Evolutionary conservation across 1,140 invertebrate species (phyloP), one percentile per base, ranked within the genome.

Genomic region (Drosophila sproati): DNA sequence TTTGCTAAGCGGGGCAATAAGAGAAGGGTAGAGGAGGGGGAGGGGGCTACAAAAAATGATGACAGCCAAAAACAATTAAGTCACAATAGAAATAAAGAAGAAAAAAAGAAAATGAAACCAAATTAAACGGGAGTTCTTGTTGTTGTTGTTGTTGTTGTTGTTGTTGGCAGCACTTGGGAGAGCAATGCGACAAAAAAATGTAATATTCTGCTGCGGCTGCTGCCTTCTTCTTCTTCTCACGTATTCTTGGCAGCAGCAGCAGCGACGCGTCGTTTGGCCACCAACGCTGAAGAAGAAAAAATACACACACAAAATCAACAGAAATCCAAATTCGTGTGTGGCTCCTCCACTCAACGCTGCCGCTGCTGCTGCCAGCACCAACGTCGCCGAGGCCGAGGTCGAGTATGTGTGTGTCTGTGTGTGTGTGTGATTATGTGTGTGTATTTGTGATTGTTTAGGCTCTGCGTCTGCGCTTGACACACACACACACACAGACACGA

Each of bases 391-490:
- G 80, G 76, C 78, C 66, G 78, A 75, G 67, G 73, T 82, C 67
- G 77, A 57, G 32, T 66, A 28, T 54, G 45, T 45, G 50, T 48
- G 43, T 41, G 50, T 51, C 48, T 41, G 54, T 67, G 43, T 41
- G 50, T 51, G 54, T 41, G 54, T 67, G 52, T 64, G 47, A 48
- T 47, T 64, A 54, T 50, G 41, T 63, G 35, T 66, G 77, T 73
- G 72, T 69, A 52, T 64, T 8, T 64, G 66, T 76, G 77, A 62
- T 67, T 83, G 83, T 79, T 88, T 88, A 87, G 80, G 83, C 73
- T 73, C 83, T 82, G 82, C 75, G 79, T 81, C 79, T 82, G 79
- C 76, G 79, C 79, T 77, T 82, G 64, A 66, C 69, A 77, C 77
- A 77, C 77, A 61, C 78, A 57, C 20, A 57, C 63, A 73, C 57